Evolutionary conservation across 2,888 invertebrate species (phyloP).

Genomic region (Drosophila tanythrix): DNA sequence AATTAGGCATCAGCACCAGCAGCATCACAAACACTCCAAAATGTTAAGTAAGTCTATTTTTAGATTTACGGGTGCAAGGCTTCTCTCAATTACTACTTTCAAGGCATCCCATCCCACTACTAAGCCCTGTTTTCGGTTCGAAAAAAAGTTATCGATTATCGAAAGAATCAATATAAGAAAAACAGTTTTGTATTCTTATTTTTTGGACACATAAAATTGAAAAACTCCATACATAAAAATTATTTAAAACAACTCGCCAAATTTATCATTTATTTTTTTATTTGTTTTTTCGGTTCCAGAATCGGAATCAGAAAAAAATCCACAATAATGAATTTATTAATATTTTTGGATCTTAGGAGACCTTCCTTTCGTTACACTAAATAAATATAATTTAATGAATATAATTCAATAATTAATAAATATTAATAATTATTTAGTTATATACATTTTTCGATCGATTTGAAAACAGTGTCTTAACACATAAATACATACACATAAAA

Average conservation of each 20-base stretch:
- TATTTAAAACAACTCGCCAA: no score
- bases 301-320: background rate
- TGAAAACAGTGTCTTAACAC: slow-evolving; percentile 2
- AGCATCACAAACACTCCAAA: slow-evolving; percentile 58
- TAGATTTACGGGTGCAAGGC: slow-evolving; percentile 54
- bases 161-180: background rate
- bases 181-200: background rate
- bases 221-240: background rate
- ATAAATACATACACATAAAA: background rate
- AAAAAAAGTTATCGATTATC: background rate
- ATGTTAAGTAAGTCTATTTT: slow-evolving; percentile 57
- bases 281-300: background rate
- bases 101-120: background rate
- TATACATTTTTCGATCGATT: background rate
- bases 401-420: background rate
- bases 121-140: background rate
- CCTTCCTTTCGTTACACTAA: background rate
- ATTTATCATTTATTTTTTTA: no score
- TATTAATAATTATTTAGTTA: background rate
- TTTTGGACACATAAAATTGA: background rate
- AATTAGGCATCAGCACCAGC: slow-evolving; percentile 37
- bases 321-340: background rate
- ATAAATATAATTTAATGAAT: background rate
- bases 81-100: slow-evolving; percentile 5
- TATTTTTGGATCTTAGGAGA: background rate